A percentile compares a stretch with the other conserved stretches of the same genome.
Conservation (phyloP, 2,888 invertebrate species). For the Timema cristinae region DNA sequence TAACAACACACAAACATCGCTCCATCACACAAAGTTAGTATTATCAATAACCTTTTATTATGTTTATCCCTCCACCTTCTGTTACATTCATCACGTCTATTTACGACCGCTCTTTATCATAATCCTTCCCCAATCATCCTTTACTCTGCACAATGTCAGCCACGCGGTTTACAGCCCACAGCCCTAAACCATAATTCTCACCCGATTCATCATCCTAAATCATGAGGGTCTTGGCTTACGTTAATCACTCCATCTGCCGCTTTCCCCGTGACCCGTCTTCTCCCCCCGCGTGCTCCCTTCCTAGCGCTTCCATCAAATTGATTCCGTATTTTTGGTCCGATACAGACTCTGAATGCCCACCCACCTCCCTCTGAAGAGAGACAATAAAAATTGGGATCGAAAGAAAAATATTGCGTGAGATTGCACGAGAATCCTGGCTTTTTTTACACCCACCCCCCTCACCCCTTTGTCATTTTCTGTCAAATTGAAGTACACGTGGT, state of each 20-base stretch:
- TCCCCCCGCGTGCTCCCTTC: too few relatives aligned
- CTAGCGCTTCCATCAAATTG: background rate
- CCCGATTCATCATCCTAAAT: conserved; percentile 1
- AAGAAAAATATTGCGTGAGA: background rate
- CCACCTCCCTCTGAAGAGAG: background rate
- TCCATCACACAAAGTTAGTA: too few relatives aligned
- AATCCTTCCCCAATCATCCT: too few relatives aligned
- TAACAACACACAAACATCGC: too few relatives aligned
- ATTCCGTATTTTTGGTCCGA: conserved; percentile 12
- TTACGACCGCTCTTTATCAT: too few relatives aligned
- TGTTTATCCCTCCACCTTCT: too few relatives aligned
- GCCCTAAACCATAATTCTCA: background rate
- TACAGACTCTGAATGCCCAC: background rate
- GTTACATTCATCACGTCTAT: too few relatives aligned
- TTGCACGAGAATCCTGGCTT: background rate
- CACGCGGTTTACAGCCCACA: background rate
- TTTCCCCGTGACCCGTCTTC: background rate
- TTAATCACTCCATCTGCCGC: conserved; percentile 4
- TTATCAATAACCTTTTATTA: too few relatives aligned
- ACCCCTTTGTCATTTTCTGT: background rate
- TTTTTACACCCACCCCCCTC: background rate
- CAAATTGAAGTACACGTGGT: background rate
- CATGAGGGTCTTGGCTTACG: conserved; percentile 3
- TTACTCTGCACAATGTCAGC: background rate
- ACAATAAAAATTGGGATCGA: too few relatives aligned